A percentile compares a stretch with the other conserved stretches of the same genome.
Evolutionary conservation across 92 coral and sea anemone species (phyloP).

Genomic region (Porites divaricata): DNA sequence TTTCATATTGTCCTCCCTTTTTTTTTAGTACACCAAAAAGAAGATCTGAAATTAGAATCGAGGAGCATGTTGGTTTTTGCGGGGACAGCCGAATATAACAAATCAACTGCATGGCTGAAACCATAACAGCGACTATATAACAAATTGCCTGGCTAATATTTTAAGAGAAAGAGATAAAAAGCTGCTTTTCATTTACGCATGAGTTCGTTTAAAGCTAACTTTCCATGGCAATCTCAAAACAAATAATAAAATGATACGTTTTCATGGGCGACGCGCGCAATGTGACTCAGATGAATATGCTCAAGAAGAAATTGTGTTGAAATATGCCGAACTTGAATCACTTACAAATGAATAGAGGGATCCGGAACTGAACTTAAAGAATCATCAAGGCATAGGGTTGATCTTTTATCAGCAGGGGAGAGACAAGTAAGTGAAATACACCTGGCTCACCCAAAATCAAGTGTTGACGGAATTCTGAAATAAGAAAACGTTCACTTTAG

Average conservation of each 20-base stretch:
- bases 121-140: constrained; percentile 16
- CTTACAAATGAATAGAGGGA: not conserved
- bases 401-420: not conserved
- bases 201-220: not conserved
- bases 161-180: constrained; percentile 13
- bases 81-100: constrained; percentile 13
- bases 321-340: not conserved
- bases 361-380: not conserved
- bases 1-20: too few relatives aligned
- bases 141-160: constrained; percentile 38
- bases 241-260: constrained; percentile 22
- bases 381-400: not conserved
- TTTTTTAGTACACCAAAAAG: not conserved
- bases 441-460: not conserved
- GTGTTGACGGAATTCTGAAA: not conserved
- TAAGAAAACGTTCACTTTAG: too few relatives aligned
- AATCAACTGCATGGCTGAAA: not conserved
- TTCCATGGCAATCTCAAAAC: constrained; percentile 50
- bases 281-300: not conserved
- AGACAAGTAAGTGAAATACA: not conserved
- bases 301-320: not conserved
- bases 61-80: not conserved
- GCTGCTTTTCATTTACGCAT: constrained; percentile 13
- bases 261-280: not conserved
- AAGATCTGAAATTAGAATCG: not conserved